Percentiles rank a stretch among this genome's conserved stretches.
Conservation (phyloP, 2,797 vertebrate species). For the Sebastolobus alascanus region DNA sequence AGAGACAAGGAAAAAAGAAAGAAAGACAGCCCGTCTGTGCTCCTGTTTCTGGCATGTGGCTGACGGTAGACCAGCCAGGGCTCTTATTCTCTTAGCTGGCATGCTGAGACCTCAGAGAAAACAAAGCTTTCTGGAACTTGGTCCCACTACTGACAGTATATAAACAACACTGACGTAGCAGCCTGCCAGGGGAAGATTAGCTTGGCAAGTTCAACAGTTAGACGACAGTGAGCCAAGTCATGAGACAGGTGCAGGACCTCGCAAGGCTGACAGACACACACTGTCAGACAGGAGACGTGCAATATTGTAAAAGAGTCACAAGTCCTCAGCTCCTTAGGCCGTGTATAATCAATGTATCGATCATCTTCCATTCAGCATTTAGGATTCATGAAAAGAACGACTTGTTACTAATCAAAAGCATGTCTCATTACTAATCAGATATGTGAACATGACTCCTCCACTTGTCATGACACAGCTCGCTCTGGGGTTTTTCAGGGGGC, state of each 20-base stretch:
- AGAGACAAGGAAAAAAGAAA: neutral
- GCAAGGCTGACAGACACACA: neutral
- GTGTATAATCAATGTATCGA: neutral
- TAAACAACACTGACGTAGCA: conserved; percentile 18
- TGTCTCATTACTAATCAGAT: conserved; percentile 37
- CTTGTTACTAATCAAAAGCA: conserved; percentile 11
- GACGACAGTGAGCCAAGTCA: neutral
- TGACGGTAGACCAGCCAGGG: neutral
- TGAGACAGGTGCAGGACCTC: conserved; percentile 3
- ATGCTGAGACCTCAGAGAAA: conserved; percentile 17
- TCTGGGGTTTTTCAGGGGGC: neutral
- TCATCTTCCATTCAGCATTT: neutral
- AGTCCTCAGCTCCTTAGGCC: neutral
- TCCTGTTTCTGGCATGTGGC: conserved; percentile 15
- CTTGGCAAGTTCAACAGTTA: conserved; percentile 18
- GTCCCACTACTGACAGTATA: neutral
- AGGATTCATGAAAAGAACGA: conserved; percentile 18
- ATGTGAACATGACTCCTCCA: conserved; percentile 26
- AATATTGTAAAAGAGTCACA: conserved; percentile 5
- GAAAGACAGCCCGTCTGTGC: conserved; percentile 6
- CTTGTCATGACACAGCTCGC: neutral
- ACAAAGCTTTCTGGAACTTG: conserved; percentile 13
- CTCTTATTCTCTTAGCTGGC: conserved; percentile 25
- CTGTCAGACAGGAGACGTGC: neutral
- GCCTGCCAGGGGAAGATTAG: conserved; percentile 27